Percentiles rank a stretch among this genome's conserved stretches.
phyloP scores from a whole-genome alignment of 2,797 vertebrate species.

The Apogon talboti region DNA sequence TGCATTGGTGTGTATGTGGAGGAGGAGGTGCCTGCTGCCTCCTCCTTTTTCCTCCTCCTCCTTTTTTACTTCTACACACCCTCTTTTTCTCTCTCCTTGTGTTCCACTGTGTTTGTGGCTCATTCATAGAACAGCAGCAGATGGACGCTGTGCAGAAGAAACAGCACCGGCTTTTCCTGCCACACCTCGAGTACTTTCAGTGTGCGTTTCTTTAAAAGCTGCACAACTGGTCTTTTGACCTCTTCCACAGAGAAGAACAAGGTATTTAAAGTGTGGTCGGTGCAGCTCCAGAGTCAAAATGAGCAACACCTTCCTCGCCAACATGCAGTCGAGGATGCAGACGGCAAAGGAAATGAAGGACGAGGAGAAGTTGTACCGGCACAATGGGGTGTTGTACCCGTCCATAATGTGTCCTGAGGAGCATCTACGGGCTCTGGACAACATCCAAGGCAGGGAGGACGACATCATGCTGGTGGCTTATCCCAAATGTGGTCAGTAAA shows the following conservation, averaged over 20 bases:
- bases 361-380: constrained; percentile 78
- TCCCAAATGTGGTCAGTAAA: constrained; percentile 87
- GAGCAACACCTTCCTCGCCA: background rate
- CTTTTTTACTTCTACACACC: constrained; percentile 3
- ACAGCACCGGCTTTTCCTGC: background rate
- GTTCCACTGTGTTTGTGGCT: background rate
- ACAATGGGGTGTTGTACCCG: constrained; percentile 82
- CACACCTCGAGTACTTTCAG: background rate
- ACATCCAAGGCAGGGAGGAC: constrained; percentile 77
- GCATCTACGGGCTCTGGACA: constrained; percentile 73
- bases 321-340: constrained; percentile 32
- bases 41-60: constrained; percentile 38
- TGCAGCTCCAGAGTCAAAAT: constrained; percentile 39
- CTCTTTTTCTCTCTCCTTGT: background rate
- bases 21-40: constrained; percentile 29
- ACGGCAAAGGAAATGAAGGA: constrained; percentile 59
- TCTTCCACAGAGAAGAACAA: background rate
- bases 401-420: constrained; percentile 71
- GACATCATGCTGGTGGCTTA: constrained; percentile 85
- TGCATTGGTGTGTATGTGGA: constrained; percentile 2
- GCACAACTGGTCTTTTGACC: background rate
- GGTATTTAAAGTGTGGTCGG: background rate
- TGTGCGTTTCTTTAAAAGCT: background rate
- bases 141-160: background rate
- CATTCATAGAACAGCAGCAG: background rate